A percentile compares a stretch with the other conserved stretches of the same genome.
phyloP scores from a whole-genome alignment of 2,888 invertebrate genomes.

The Agrotis ipsilon region DNA sequence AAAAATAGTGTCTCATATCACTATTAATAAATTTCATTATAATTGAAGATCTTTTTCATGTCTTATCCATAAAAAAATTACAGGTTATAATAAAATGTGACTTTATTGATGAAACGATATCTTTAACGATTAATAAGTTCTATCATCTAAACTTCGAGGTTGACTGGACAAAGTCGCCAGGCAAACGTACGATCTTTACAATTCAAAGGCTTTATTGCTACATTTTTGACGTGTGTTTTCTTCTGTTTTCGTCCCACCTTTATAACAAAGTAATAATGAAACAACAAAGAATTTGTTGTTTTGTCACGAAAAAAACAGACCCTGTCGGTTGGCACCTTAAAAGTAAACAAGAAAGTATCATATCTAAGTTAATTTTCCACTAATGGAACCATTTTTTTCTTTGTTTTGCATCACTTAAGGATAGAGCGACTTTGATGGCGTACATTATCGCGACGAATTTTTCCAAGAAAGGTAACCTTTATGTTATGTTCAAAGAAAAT shows the following conservation, averaged over 20 bases:
- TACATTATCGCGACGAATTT: slow-evolving; percentile 17
- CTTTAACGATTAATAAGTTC: no score
- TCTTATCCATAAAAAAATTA: no score
- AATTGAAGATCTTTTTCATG: no score
- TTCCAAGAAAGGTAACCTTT: not conserved
- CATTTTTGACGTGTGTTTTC: not conserved
- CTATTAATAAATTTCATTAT: no score
- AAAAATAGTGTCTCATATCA: not conserved
- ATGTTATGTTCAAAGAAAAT: slow-evolving; percentile 4
- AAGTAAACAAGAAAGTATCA: slow-evolving; percentile 8
- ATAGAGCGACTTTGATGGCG: slow-evolving; percentile 5
- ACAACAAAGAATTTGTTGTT: no score
- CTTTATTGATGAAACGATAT: no score
- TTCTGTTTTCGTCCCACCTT: not conserved
- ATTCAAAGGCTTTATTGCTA: not conserved
- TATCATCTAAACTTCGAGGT: no score
- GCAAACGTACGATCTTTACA: no score
- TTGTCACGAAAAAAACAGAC: not conserved
- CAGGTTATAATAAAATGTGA: no score
- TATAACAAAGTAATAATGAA: not conserved
- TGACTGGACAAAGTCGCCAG: no score
- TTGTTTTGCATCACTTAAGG: slow-evolving; percentile 12
- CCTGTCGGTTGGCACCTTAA: not conserved
- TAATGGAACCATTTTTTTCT: slow-evolving; percentile 17
- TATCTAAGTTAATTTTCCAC: not conserved